Conservation (phyloP, 2,113 vertebrate genomes). For the Spea multiplicata region DNA sequence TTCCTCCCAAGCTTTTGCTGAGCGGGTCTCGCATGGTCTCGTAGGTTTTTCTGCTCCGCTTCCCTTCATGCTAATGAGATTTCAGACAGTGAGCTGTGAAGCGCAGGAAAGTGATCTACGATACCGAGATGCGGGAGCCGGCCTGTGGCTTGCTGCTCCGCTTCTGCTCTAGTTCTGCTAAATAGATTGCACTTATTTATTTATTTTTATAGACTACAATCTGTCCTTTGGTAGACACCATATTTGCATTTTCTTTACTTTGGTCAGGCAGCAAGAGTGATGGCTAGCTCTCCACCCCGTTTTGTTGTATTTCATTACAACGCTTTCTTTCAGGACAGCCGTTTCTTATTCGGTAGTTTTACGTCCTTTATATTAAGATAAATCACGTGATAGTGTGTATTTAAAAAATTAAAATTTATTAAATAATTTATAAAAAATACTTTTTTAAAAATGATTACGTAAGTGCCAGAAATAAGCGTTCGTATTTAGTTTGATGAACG, state of each 20-base stretch:
- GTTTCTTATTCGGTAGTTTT: not conserved
- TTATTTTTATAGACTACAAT: slow-evolving; percentile 25
- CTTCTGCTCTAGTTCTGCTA: not conserved
- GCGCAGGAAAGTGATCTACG: slow-evolving; percentile 42
- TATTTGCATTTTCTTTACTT: slow-evolving; percentile 51
- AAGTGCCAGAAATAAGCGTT: too few relatives aligned
- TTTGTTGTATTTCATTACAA: slow-evolving; percentile 38
- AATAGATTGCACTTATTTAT: slow-evolving; percentile 13
- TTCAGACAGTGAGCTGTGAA: slow-evolving; percentile 54
- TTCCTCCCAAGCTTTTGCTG: not conserved
- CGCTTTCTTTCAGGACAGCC: not conserved
- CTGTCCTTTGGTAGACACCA: slow-evolving; percentile 35
- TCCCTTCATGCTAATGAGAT: slow-evolving; percentile 55
- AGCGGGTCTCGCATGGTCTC: slow-evolving; percentile 37
- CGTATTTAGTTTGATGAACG: too few relatives aligned
- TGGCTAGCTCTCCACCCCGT: slow-evolving; percentile 31
- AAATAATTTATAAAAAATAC: not conserved
- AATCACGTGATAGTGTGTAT: too few relatives aligned
- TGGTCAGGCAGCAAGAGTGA: slow-evolving; percentile 17
- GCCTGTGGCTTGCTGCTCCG: not conserved
- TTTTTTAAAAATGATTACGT: too few relatives aligned
- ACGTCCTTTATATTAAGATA: not conserved
- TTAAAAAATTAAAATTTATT: not conserved
- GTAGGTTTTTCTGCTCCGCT: slow-evolving; percentile 51
- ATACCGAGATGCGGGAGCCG: not conserved